These are phyloP conservation scores for Diglossa brunneiventris DNA, from an alignment of 2,113 vertebrate species.

Conservation along the genomic window DNA sequence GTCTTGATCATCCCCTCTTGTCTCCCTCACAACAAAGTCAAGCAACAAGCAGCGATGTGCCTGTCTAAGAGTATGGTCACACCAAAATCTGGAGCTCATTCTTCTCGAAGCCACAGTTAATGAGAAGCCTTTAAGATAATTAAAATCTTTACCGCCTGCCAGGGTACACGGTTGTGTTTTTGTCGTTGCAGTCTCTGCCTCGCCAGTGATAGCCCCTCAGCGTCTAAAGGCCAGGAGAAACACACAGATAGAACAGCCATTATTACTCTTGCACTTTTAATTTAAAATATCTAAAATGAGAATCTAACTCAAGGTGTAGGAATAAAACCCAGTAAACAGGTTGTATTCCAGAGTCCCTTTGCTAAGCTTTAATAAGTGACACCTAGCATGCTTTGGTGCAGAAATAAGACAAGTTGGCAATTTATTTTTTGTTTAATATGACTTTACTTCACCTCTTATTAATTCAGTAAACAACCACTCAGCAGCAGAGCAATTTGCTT, in stretches of 20 bases:
- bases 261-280: background rate
- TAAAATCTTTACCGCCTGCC: conserved; percentile 72
- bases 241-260: background rate
- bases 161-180: conserved; percentile 46
- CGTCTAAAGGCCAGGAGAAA: conserved; percentile 59
- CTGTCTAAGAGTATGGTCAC: background rate
- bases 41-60: fast-evolving
- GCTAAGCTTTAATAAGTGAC: conserved; percentile 1
- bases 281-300: conserved; percentile 53
- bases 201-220: conserved; percentile 79
- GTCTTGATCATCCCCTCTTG: background rate
- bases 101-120: background rate
- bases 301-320: conserved; percentile 6
- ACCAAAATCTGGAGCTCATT: background rate
- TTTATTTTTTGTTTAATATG: background rate
- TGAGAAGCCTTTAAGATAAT: background rate
- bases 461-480: conserved; percentile 42
- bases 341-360: background rate
- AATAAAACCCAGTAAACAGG: background rate
- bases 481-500: conserved; percentile 36
- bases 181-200: conserved; percentile 77
- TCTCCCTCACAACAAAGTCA: background rate
- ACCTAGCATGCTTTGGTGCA: background rate
- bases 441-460: conserved; percentile 37
- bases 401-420: conserved; percentile 17